These are phyloP conservation scores for Limnephilus auricula DNA, from an alignment of 2,888 invertebrate genomes.

Conservation along the genomic window DNA sequence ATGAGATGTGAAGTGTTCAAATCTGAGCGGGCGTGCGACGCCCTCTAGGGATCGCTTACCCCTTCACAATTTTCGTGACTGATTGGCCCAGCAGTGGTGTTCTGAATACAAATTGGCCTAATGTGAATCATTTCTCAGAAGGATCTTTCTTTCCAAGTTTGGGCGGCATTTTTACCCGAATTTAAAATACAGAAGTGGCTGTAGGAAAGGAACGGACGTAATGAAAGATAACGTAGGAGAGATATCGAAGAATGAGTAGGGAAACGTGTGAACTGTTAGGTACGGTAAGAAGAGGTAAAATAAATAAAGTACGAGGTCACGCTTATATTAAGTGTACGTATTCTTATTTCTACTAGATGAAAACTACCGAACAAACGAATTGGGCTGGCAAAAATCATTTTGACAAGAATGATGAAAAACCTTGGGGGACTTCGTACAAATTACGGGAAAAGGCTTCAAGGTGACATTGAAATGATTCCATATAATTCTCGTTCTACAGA, in stretches of 20 bases:
- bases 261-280: not conserved
- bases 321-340: not conserved
- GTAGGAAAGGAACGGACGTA: not conserved
- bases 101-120: slow-evolving; percentile 32
- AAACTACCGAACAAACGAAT: not conserved
- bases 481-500: not conserved
- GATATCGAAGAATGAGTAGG: not conserved
- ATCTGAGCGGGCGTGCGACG: not conserved
- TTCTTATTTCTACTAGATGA: not conserved
- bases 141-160: not conserved
- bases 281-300: not conserved
- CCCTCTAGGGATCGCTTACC: not conserved
- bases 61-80: slow-evolving; percentile 17
- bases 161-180: slow-evolving; percentile 15
- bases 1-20: slow-evolving; percentile 29
- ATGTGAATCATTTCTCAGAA: slow-evolving; percentile 31
- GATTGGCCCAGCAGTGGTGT: slow-evolving; percentile 27
- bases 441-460: not conserved
- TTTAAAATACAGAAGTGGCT: not conserved
- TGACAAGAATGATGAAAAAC: not conserved
- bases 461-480: not conserved
- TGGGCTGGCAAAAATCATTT: not conserved
- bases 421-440: not conserved
- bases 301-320: not conserved
- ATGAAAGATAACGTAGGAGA: not conserved